phyloP scores from a whole-genome alignment of 2,888 invertebrate genomes.

The Drosophila antonietae region DNA sequence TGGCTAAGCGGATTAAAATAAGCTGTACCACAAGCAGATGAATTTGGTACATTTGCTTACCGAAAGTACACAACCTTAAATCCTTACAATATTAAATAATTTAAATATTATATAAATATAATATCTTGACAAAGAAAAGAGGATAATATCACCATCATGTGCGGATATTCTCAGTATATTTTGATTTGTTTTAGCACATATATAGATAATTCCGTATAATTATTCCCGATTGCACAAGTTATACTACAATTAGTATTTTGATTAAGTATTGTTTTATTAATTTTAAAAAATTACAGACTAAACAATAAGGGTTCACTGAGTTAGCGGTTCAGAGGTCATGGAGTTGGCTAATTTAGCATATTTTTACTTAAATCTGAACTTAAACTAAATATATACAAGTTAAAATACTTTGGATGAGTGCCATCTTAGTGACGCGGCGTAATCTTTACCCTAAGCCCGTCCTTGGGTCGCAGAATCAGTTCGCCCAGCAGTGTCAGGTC shows the following conservation, averaged over 20 bases:
- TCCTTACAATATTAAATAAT: not conserved
- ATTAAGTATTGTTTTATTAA: conserved; percentile 8
- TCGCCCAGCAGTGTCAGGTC: conserved; percentile 87
- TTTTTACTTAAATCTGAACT: conserved; percentile 23
- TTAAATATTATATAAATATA: not conserved
- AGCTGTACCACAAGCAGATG: not conserved
- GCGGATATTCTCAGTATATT: too few species aligned
- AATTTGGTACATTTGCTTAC: conserved; percentile 11
- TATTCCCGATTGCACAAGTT: too few species aligned
- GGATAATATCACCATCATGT: not conserved
- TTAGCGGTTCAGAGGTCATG: conserved; percentile 37
- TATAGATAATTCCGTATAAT: not conserved
- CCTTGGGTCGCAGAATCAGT: conserved; percentile 87
- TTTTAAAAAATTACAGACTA: conserved; percentile 6
- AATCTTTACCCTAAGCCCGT: conserved; percentile 86
- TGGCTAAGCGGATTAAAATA: conserved; percentile 8
- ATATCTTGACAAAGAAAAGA: not conserved
- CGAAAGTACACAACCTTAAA: not conserved
- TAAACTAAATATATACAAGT: conserved; percentile 64
- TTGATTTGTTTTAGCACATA: not conserved
- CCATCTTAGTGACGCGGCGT: conserved; percentile 77
- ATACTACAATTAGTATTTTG: too few species aligned
- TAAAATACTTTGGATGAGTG: conserved; percentile 71
- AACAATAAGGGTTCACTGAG: conserved; percentile 55
- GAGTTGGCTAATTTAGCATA: conserved; percentile 62